A percentile compares a stretch with the other conserved stretches of the same genome.
Evolutionary conservation across 2,797 vertebrate species (phyloP).

Genomic region (Cuculus canorus): DNA sequence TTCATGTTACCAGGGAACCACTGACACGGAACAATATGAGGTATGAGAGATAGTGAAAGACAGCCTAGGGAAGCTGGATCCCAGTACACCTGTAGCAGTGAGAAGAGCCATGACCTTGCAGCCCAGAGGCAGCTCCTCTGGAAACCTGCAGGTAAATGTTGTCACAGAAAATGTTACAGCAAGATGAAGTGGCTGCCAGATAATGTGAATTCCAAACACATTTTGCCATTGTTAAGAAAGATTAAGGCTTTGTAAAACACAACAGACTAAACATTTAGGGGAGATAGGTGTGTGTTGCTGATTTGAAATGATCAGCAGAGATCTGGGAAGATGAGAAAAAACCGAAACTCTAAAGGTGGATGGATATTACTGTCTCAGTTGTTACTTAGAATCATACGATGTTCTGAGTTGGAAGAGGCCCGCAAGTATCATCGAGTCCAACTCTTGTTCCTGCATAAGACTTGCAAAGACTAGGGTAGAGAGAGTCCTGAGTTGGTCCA

Average conservation of each 20-base stretch:
- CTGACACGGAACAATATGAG: background rate
- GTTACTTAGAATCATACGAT: background rate
- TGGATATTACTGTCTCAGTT: background rate
- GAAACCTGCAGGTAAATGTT: background rate
- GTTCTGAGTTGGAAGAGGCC: too few species aligned
- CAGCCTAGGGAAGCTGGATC: background rate
- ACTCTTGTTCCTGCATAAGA: too few species aligned
- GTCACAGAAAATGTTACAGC: background rate
- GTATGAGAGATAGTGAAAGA: background rate
- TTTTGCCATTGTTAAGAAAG: background rate
- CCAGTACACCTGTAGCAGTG: background rate
- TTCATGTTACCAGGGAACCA: background rate
- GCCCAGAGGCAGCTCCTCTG: background rate
- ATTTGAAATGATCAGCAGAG: accelerated
- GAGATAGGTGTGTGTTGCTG: background rate
- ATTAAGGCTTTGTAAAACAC: background rate
- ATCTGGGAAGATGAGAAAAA: background rate
- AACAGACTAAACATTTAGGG: background rate
- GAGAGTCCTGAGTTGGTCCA: background rate
- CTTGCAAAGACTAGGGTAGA: background rate
- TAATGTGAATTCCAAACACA: background rate
- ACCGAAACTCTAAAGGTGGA: background rate
- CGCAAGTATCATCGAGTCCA: too few species aligned
- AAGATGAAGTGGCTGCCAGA: background rate
- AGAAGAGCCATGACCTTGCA: background rate